Base-by-base conservation (phyloP, 2,113 vertebrate genomes). In the Charina bottae region DNA sequence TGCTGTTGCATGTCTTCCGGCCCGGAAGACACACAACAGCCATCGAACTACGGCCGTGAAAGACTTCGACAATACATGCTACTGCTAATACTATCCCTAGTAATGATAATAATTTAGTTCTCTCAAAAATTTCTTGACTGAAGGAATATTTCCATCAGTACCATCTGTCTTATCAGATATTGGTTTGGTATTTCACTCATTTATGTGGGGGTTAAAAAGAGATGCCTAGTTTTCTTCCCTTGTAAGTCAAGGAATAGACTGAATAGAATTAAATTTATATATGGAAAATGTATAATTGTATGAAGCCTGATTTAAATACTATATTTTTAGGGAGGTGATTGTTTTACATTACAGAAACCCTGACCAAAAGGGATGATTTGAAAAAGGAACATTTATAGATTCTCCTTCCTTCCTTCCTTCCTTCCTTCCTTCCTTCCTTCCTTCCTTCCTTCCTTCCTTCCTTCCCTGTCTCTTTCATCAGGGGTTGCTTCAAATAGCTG, bases 401-500 rank as follows among this genome's bases (percentile, higher is more conserved):
- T 96, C 95, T 94, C 91, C 6, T 49, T 4, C 49, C 49, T 49
- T 93, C 91, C 94, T 96, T 96, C 96, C 15, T 90, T 92, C 59
- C 91, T 60, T 87, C 42, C 62, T 96, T 95, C 94, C 91, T 94
- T 90, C 94, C 96, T 96, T 95, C 15, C 90, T 95, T 94, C 94
- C 91, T 93, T 90, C 94, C 96, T 96, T 95, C 95, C 94, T 94
- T 89, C 93, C 88, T 72, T 92, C 54, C 89, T 58, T 91, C 55
- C 90, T 84, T 95, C 33, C 90, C 64, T 95, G 95, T 95, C 91
- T 94, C 92, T 95, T 96, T 96, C 96, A 96, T 59, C 92, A 93
- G 21, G 49, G 84, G 91, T 59, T 72, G 94, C 91, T 93, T 95
- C 72, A 55, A 93, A 95, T 89, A 92, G 88, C 96, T 96, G 96